Conservation (phyloP, 53 echinoderm and acorn worm genomes). For the Actinopyga echinites region DNA sequence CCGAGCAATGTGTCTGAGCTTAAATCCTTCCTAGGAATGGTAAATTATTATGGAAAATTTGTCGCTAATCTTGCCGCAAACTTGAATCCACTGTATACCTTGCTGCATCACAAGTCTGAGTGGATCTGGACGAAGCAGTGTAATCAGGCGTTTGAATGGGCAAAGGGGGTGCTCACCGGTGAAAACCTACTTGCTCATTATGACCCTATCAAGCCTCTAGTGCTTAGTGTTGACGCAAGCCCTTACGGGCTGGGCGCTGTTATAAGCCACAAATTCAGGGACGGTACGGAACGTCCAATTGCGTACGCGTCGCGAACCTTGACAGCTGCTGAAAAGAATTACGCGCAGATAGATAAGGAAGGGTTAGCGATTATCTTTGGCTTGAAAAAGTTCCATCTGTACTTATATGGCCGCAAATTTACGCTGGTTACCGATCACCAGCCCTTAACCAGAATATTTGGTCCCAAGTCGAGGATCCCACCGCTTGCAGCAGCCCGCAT, state of each 20-base stretch:
- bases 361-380: constrained; percentile 37
- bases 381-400: constrained; percentile 54
- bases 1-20: constrained; percentile 49
- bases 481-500: constrained; percentile 14
- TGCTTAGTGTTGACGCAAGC: constrained; percentile 46
- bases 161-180: constrained; percentile 27
- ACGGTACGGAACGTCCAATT: constrained; percentile 35
- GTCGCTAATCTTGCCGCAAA: constrained; percentile 41
- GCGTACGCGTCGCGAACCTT: constrained; percentile 50
- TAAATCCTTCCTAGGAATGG: constrained; percentile 27
- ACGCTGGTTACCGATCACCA: constrained; percentile 57
- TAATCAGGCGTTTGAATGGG: constrained; percentile 42
- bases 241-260: constrained; percentile 54
- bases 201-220: constrained; percentile 19
- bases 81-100: constrained; percentile 43
- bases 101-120: constrained; percentile 19
- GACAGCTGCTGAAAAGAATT: constrained; percentile 23
- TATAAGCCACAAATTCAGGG: constrained; percentile 21
- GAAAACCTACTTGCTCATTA: constrained; percentile 14
- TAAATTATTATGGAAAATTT: constrained; percentile 46
- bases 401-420: constrained; percentile 30
- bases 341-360: constrained; percentile 38
- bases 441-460: constrained; percentile 45
- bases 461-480: neutral
- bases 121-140: constrained; percentile 51